These are phyloP conservation scores for Limulus polyphemus DNA, from an alignment of 2,888 invertebrate genomes.

Conservation along the genomic window DNA sequence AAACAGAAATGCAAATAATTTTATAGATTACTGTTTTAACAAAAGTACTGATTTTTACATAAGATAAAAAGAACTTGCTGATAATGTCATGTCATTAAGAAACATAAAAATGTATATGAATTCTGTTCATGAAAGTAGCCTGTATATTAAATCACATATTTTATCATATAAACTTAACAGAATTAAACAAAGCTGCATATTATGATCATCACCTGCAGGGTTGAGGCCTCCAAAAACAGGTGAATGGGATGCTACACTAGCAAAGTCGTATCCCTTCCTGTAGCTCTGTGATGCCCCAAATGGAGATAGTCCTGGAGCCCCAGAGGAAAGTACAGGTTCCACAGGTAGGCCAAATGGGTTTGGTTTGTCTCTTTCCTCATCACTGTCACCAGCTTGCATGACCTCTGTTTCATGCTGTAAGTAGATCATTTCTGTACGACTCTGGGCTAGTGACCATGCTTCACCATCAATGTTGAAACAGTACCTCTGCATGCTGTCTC, in stretches of 20 bases:
- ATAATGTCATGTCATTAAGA: too few species aligned
- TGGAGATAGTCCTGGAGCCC: slow-evolving; percentile 10
- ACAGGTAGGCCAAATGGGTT: neutral
- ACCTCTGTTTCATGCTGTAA: slow-evolving; percentile 45
- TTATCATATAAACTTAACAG: too few species aligned
- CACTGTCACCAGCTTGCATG: slow-evolving; percentile 9
- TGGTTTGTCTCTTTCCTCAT: slow-evolving; percentile 13
- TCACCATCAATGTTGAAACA: slow-evolving; percentile 54
- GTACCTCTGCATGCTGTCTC: slow-evolving; percentile 47
- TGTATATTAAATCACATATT: too few species aligned
- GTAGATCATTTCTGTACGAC: slow-evolving; percentile 50
- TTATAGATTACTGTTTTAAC: too few species aligned
- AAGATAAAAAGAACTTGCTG: too few species aligned
- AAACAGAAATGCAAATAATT: too few species aligned
- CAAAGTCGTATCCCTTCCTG: slow-evolving; percentile 50
- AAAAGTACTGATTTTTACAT: too few species aligned
- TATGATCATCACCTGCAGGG: too few species aligned
- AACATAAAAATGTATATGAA: too few species aligned
- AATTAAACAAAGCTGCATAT: too few species aligned
- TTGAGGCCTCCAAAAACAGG: slow-evolving; percentile 13
- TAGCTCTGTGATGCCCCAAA: slow-evolving; percentile 7
- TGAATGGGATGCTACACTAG: slow-evolving; percentile 34
- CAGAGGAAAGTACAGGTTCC: slow-evolving; percentile 1
- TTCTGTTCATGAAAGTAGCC: too few species aligned
- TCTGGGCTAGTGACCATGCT: slow-evolving; percentile 57